Evolutionary conservation across 2,113 vertebrate genomes (phyloP), one percentile per base, ranked within the genome.

Genomic region (Siphamia tubifer): DNA sequence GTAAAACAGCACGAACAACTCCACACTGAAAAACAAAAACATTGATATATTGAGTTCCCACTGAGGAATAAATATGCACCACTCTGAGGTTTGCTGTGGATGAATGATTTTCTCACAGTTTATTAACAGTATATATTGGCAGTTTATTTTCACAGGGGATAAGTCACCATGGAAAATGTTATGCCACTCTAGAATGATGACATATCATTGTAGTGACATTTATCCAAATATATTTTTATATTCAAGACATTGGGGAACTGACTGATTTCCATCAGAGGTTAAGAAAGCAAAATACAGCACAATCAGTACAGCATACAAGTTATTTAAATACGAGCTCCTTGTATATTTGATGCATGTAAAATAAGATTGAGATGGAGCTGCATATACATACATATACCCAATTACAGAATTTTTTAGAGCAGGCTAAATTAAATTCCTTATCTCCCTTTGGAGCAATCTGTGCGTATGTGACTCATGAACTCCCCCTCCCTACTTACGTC

Each of bases 1-100:
- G 97, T 98, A 81, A 76, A 17, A 23, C 10, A 1, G 8, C 45
- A 8, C 28, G 8, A 9, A 5, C 19, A 28, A n/a, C n/a, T n/a
- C 13, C 31, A 8, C 31, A 8, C n/a, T 11, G 45, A 28, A 28
- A 28, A 30, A 10, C n/a, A n/a, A 24, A 15, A 12, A 2, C 21
- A 8, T 67, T 39, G 11, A 15, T 34, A 7, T 17, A n/a, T 58
- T 32, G 6, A 24, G 12, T 28, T 55, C 27, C 25, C 3, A 51
- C 40, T 27, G 36, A 60, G 11, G 13, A 73, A 12, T 12, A 1
- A 4, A 25, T 20, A 19, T 20, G 5, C 32, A 38, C 17, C 3
- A 53, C 24, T 20, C 17, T 24, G 0, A 11, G 28, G 45, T 45
- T 56, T n/a, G 6, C 24, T 54, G 20, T 38, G 17, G 12, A 30